Evolutionary conservation across 1,140 invertebrate species (phyloP), one percentile per base, ranked within the genome.

Genomic region (Pogonognathellus flavescens): DNA sequence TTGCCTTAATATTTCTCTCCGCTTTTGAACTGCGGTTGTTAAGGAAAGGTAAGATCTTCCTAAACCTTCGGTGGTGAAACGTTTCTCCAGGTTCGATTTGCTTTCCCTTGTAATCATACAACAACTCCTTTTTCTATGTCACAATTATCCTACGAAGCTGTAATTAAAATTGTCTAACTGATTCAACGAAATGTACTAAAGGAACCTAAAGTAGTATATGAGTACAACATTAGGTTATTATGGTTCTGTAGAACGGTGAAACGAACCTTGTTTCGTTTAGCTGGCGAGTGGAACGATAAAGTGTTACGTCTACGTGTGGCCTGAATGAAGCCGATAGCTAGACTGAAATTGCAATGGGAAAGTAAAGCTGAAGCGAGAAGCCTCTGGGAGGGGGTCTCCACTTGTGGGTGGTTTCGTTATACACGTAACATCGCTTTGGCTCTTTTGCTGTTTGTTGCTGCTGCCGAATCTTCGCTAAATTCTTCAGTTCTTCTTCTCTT

Each of bases 361-460:
- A 76, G 49, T n/a, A 25, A n/a, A 50, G 70, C 41, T 9, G 25
- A 31, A 76, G 70, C 70, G 70, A 76, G 31, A 16, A 76, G 70
- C 41, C 70, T 76, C 70, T 76, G 70, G 70, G 70, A 76, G 70
- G 70, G 70, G 70, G 70, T 76, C 70, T 76, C 70, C 70, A 76
- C 70, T 76, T 76, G 70, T 76, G 70, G 70, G 70, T 76, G 70
- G 70, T 76, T 76, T 50, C n/a, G 25, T 76, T 76, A 76, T 76
- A 76, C 31, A 76, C 70, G 49, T 76, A 76, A 76, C 41, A 76
- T 66, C 22, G 62, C 70, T 76, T 31, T 31, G 31, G 25, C 41
- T 76, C 70, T 76, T 41, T 76, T 76, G 70, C 70, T 76, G 70
- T 76, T 76, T 76, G 70, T 76, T 76, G 70, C 70, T 76, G 41